Base-by-base conservation (phyloP, 2,113 vertebrate species). In the Gavialis gangeticus region DNA sequence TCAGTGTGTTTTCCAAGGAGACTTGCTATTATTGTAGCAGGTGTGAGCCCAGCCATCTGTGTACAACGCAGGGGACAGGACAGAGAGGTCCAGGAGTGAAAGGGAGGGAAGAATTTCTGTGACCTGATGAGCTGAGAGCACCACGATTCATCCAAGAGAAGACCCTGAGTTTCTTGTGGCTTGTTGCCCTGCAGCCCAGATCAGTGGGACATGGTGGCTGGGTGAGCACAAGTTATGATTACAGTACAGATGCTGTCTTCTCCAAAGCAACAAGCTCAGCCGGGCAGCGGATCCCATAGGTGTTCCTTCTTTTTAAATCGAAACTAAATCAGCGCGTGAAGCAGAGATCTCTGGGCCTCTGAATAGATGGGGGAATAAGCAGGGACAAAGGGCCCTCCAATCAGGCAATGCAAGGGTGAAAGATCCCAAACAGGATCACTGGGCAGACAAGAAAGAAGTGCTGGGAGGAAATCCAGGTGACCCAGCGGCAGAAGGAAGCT, bases 261-360 rank as follows among this genome's bases (percentile, higher is more conserved):
- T 59, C 37, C 24, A 17, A 79, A 58, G 64, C 78, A 84, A 3
- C 0, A 55, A 27, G 62, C 12, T 85, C 62, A 34, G 24, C n/a
- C 2, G 0, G 58, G 78, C 87, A 84, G 75, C 80, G 54, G 91
- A 84, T 60, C 80, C 90, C 62, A 64, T 57, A 28, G 54, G 80
- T 57, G 84, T 89, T 21, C 0, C n/a, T 15, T 63, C 0, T 1
- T 19, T 62, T 25, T 17, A 18, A 1, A 1, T 22, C 54, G 71
- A 54, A 73, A 75, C 58, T 21, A 66, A 34, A 85, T 75, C 77
- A 75, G 55, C 15, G 15, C 58, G 12, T 75, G 34, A 3, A 58
- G 54, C 55, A 11, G 9, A 79, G 37, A 56, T 69, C 54, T 30
- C 77, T n/a, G 27, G 58, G 59, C 60, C 77, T 58, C n/a, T 75